Evolutionary conservation across 2,797 vertebrate species (phyloP).

Genomic region (Acipenser oxyrinchus): DNA sequence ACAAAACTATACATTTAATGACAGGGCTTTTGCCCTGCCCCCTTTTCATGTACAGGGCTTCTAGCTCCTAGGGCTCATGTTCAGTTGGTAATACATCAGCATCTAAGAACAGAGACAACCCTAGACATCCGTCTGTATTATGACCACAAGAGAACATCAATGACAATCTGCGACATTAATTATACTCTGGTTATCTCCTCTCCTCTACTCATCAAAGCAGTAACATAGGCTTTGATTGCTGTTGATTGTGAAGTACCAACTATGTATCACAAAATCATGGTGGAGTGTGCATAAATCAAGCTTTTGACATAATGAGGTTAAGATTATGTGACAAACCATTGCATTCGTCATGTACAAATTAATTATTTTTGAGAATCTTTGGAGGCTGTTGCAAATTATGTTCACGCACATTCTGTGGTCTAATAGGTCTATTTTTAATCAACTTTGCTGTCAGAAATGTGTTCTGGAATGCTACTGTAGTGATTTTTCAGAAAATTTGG

Average conservation of each 20-base stretch:
- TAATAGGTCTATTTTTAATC: background rate
- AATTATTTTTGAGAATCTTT: too few relatives aligned
- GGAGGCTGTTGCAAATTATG: background rate
- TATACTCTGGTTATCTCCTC: constrained; percentile 8
- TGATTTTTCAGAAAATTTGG: background rate
- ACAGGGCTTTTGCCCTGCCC: too few relatives aligned
- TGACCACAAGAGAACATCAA: background rate
- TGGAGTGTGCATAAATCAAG: background rate
- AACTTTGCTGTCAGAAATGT: background rate
- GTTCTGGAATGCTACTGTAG: background rate
- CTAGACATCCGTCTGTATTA: constrained; percentile 2
- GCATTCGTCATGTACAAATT: background rate
- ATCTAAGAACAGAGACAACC: background rate
- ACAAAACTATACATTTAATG: too few relatives aligned
- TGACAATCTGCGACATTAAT: constrained; percentile 2
- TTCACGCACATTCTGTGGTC: background rate
- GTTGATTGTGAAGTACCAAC: background rate
- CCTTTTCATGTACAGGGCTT: too few relatives aligned
- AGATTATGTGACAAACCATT: background rate
- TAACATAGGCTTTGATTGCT: background rate
- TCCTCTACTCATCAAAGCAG: background rate
- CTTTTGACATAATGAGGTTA: background rate
- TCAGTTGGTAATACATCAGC: constrained; percentile 16
- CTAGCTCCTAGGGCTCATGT: too few relatives aligned
- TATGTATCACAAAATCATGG: background rate